These are phyloP conservation scores for Solen grandis DNA, from an alignment of 1,140 invertebrate genomes.

Conservation along the genomic window DNA sequence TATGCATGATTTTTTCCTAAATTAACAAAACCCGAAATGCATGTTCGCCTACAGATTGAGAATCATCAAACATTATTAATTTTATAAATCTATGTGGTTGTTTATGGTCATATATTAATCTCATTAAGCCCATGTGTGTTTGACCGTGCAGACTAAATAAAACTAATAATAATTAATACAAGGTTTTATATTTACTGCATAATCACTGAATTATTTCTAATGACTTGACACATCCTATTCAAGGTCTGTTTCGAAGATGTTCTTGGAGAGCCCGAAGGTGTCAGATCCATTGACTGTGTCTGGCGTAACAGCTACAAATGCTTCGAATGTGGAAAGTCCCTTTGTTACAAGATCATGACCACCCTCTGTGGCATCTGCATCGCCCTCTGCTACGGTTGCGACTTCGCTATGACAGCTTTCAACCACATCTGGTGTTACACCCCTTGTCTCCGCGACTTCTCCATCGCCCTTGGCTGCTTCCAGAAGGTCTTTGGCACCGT, in stretches of 20 bases:
- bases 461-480: slow-evolving; percentile 84
- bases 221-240: no score
- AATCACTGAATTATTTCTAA: no score
- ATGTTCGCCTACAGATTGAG: no score
- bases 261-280: slow-evolving; percentile 88
- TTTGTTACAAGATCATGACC: slow-evolving; percentile 87
- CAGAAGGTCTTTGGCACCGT: slow-evolving; percentile 83
- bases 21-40: no score
- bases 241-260: slow-evolving; percentile 86
- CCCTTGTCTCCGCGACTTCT: slow-evolving; percentile 67
- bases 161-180: no score
- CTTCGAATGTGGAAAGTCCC: slow-evolving; percentile 85
- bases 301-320: slow-evolving; percentile 87
- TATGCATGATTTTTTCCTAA: no score
- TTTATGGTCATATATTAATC: no score
- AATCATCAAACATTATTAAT: no score
- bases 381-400: slow-evolving; percentile 86
- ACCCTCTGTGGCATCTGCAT: slow-evolving; percentile 86
- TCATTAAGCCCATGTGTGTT: no score
- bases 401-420: slow-evolving; percentile 88
- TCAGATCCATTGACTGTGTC: slow-evolving; percentile 87
- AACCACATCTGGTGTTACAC: slow-evolving; percentile 78
- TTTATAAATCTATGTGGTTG: no score
- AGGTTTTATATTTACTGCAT: no score
- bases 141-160: no score